A percentile compares a stretch with the other conserved stretches of the same genome.
These are phyloP conservation scores for Oophaga sylvatica DNA, from an alignment of 2,797 vertebrate genomes.

Conservation along the genomic window DNA sequence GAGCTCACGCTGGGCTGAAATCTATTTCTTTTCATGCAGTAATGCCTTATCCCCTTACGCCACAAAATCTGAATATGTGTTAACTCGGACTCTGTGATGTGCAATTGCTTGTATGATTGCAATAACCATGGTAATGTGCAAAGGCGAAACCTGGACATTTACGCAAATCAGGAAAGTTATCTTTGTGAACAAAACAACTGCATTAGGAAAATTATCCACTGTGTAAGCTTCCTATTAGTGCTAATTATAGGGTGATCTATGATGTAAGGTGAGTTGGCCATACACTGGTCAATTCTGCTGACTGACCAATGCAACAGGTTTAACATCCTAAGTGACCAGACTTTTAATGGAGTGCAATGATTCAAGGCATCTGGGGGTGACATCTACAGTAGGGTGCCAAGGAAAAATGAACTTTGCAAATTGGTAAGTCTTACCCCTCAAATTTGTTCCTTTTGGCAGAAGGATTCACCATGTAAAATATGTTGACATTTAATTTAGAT, in stretches of 20 bases:
- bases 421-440: too few species aligned
- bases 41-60: conserved; percentile 17
- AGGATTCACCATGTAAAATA: too few species aligned
- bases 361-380: too few species aligned
- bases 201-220: neutral
- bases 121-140: neutral
- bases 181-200: neutral
- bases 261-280: neutral
- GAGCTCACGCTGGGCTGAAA: conserved; percentile 29
- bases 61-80: conserved; percentile 25
- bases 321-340: neutral
- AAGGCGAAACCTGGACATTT: neutral
- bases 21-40: conserved; percentile 13
- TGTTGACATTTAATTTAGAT: too few species aligned
- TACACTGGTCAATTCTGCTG: neutral
- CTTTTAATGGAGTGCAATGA: too few species aligned
- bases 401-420: too few species aligned
- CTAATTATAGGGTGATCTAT: neutral
- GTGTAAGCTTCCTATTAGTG: neutral
- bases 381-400: too few species aligned
- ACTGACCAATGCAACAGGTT: neutral
- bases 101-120: neutral
- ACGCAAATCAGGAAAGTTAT: neutral
- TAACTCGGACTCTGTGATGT: neutral
- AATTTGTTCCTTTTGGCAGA: too few species aligned